Conservation (phyloP, 2,888 invertebrate genomes). For the Parapristionchus giblindavisi region DNA sequence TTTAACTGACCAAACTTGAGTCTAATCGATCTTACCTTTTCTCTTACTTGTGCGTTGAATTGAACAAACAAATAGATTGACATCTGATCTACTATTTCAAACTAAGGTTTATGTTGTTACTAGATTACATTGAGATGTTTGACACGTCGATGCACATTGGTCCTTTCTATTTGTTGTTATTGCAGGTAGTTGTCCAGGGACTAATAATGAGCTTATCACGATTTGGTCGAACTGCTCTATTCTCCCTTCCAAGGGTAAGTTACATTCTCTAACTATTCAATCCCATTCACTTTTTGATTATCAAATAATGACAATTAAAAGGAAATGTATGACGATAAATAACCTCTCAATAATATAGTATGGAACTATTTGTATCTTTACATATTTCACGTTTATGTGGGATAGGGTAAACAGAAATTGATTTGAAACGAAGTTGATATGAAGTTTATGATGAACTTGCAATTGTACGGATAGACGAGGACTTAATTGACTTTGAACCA, state of each 20-base stretch:
- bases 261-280: neutral
- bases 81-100: neutral
- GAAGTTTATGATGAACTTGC: too few species aligned
- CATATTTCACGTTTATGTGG: too few species aligned
- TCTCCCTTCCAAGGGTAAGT: constrained; percentile 32
- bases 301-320: neutral
- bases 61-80: too few species aligned
- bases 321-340: too few species aligned
- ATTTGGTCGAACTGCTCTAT: constrained; percentile 32
- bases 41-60: neutral
- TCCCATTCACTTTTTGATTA: neutral
- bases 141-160: too few species aligned
- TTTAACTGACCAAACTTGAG: neutral
- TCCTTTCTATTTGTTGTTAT: neutral
- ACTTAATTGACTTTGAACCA: too few species aligned
- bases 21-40: constrained; percentile 21
- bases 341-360: too few species aligned
- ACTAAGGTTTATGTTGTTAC: neutral
- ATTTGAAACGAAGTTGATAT: too few species aligned
- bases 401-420: too few species aligned
- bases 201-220: constrained; percentile 33
- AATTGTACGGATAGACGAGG: too few species aligned
- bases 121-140: too few species aligned
- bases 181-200: constrained; percentile 29
- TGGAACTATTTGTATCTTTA: too few species aligned